Base-by-base conservation (phyloP, 2,113 vertebrate genomes). In the Corythoichthys intestinalis region DNA sequence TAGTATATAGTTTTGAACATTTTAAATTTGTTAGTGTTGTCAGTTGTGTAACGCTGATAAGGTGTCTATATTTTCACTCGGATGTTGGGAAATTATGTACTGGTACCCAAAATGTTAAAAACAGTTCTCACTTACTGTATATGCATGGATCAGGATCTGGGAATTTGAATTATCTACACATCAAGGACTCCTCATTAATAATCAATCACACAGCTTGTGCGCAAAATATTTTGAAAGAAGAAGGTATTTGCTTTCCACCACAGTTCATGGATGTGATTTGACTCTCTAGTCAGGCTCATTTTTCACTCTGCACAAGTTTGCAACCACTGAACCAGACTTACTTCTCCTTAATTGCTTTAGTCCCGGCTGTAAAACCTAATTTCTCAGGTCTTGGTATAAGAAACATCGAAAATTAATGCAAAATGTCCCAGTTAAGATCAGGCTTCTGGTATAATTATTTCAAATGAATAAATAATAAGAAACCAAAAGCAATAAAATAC, bases 321-420 rank as follows among this genome's bases (percentile, higher is more conserved):
- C 57, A 59, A 15, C 57, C 37, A 59, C 35, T 59, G 57, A 59
- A 59, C 57, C 57, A 59, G 4, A 13, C 37, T 58, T 59, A 59
- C 35, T 59, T 6, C 34, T 7, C 38, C 35, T 37, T 59, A 59
- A 37, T 59, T 59, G 57, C 57, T 15, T 59, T 59, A 59, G 4
- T 15, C 57, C 57, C 57, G 14, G 57, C 57, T 7, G 57, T 15
- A 59, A 15, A 38, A 59, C 34, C 7, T 17, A 38, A 59, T 59
- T 59, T 59, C 57, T 38, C 14, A 59, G 35, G 6, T 59, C 35
- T 38, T 52, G 50, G 50, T n/a, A 52, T 7, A 35, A 59, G 13
- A 59, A 38, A 59, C 13, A 15, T 28, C 20, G 37, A 38, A 59
- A 59, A 34, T 59, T 6, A 38, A 59, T 14, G 56, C 35, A 58